phyloP scores from a whole-genome alignment of 1,140 invertebrate species.

The Antheraea pernyi region DNA sequence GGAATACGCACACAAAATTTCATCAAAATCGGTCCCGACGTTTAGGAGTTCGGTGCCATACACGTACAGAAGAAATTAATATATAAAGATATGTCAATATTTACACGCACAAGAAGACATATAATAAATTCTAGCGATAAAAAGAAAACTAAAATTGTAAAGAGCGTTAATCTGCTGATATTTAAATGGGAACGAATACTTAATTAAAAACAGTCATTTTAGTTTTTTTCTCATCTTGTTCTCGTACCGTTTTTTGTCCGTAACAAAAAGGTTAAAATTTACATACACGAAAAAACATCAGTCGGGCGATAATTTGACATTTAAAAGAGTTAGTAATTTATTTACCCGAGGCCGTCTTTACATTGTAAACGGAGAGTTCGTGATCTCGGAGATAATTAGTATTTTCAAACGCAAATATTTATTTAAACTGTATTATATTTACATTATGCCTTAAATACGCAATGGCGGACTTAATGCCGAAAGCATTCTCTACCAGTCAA shows the following conservation, averaged over 20 bases:
- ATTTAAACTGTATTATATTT: neutral
- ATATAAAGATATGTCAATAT: no score
- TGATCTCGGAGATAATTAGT: neutral
- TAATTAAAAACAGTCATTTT: neutral
- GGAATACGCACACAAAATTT: no score
- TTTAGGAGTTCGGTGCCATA: no score
- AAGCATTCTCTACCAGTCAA: no score
- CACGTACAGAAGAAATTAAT: no score
- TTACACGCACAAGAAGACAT: no score
- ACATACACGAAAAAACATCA: neutral
- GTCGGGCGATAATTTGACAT: neutral
- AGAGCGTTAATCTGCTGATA: neutral
- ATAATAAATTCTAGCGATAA: no score
- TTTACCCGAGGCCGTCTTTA: neutral
- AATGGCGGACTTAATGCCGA: no score
- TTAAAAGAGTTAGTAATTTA: neutral
- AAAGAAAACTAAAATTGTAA: neutral
- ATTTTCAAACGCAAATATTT: neutral
- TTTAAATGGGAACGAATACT: neutral
- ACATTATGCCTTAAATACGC: no score
- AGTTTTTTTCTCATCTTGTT: neutral
- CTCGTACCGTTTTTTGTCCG: neutral
- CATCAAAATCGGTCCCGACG: no score
- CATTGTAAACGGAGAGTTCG: neutral
- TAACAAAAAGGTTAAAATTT: slow-evolving; percentile 2